Evolutionary conservation across 1,140 invertebrate species (phyloP), one percentile per base, ranked within the genome.

Genomic region (Drosophila santomea): DNA sequence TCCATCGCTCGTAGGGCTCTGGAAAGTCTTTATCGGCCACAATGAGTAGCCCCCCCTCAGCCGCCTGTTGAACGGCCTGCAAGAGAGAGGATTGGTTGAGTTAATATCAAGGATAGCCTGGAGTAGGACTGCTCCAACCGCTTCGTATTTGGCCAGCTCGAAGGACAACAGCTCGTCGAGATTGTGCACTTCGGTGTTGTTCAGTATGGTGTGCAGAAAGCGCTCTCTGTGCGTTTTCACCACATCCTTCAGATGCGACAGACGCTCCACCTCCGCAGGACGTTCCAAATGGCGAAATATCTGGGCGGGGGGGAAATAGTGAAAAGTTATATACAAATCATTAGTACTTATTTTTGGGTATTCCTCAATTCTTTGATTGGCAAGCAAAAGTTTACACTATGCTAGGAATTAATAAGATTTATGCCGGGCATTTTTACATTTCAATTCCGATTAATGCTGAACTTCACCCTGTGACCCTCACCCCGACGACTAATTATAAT

Each of bases 231-330:
- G 93, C 3, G 80, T 83, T 23, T 92, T 90, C 2, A 95, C 92
- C 28, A 81, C 92, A 20, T 93, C 88, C 73, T 94, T 93, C 5
- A 96, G 92, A 43, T 92, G 88, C 39, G 93, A 93, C 54, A 96
- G 93, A 39, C 94, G 94, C 11, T 93, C 93, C 62, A 96, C 86
- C 92, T 97, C 96, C 0, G 95, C 95, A 3, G 96, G 96, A 79
- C 95, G 94, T 91, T 97, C 96, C 20, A 97, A 93, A 44, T 94
- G 94, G 23, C 95, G 93, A 83, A 97, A 97, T 38, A 96, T 94
- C 96, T 97, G 17, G 17, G 17, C 1, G 17, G 17, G 10, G 5
- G 17, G 17, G 0, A 51, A 12, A 36, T 7, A 12, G 28, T 32
- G 7, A 32, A 32, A 32, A 32, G 28, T 32, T 38, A 17, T 17